Percentiles rank a stretch among this genome's conserved stretches.
These are phyloP conservation scores for Pangasius krempfi DNA, from an alignment of 2,797 vertebrate species.

Conservation along the genomic window DNA sequence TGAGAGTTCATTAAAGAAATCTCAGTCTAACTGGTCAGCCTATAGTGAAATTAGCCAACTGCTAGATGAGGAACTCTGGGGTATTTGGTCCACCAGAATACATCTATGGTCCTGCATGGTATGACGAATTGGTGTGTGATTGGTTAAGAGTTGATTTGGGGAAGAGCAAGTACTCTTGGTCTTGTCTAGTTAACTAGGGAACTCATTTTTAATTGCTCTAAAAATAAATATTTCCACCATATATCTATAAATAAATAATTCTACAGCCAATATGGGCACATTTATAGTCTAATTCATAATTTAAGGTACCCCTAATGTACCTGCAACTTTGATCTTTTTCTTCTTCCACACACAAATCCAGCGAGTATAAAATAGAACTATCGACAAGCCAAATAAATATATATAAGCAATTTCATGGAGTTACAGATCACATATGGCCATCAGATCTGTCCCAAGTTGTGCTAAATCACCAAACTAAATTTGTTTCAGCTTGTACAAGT, in stretches of 20 bases:
- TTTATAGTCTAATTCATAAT: constrained; percentile 64
- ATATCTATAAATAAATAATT: constrained; percentile 75
- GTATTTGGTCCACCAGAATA: constrained; percentile 69
- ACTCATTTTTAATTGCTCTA: constrained; percentile 58
- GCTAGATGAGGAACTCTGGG: constrained; percentile 52
- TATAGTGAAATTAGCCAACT: constrained; percentile 44
- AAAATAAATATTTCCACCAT: constrained; percentile 76
- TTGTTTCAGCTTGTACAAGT: constrained; percentile 26
- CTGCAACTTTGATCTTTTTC: constrained; percentile 37
- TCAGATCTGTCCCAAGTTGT: constrained; percentile 53
- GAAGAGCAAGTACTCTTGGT: constrained; percentile 65
- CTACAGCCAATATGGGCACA: constrained; percentile 53
- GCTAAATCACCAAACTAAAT: constrained; percentile 42
- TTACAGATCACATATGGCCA: constrained; percentile 54
- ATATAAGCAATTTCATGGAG: constrained; percentile 54
- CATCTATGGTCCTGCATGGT: constrained; percentile 61
- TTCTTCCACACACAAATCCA: constrained; percentile 52
- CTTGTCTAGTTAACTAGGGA: constrained; percentile 63
- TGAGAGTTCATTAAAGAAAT: constrained; percentile 53
- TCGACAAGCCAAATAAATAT: constrained; percentile 57
- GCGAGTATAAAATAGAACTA: constrained; percentile 59
- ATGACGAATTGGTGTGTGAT: constrained; percentile 41
- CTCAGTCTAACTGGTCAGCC: constrained; percentile 66
- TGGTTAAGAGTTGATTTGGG: constrained; percentile 58
- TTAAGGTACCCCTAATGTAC: constrained; percentile 55